Conservation (phyloP, 2,888 invertebrate species). For the Clostera curtula region DNA sequence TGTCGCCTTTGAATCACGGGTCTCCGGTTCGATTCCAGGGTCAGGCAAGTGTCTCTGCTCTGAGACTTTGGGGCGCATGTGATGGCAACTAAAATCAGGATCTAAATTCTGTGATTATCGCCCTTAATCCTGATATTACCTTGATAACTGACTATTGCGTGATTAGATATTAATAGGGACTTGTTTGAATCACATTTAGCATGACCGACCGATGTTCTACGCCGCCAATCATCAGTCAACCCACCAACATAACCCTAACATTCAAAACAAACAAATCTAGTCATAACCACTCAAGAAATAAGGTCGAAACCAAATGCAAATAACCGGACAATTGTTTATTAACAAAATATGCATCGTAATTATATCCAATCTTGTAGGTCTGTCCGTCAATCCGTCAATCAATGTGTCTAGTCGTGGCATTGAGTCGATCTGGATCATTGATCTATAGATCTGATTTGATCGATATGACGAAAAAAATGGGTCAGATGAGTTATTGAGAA, state of each 20-base stretch:
- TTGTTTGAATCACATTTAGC: constrained; percentile 12
- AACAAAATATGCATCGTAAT: constrained; percentile 69
- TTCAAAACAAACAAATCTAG: constrained; percentile 3
- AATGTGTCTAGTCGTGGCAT: constrained; percentile 28
- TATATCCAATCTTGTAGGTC: constrained; percentile 63
- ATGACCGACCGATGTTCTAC: constrained; percentile 8
- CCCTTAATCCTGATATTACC: no score
- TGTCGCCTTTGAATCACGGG: neutral
- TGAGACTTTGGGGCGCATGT: no score
- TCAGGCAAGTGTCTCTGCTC: no score
- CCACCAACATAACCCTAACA: constrained; percentile 6
- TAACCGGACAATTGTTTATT: constrained; percentile 29
- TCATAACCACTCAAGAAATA: constrained; percentile 6
- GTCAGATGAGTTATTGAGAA: constrained; percentile 24
- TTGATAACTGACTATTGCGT: no score
- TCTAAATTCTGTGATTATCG: no score
- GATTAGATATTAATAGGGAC: constrained; percentile 6
- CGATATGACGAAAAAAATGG: constrained; percentile 33
- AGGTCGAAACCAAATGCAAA: constrained; percentile 1
- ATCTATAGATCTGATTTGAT: constrained; percentile 36
- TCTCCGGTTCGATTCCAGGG: no score
- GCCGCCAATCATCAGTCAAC: constrained; percentile 16
- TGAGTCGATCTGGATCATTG: constrained; percentile 44
- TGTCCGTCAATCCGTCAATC: constrained; percentile 64
- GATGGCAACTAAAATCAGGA: no score